Evolutionary conservation across 2,888 invertebrate genomes (phyloP).

Genomic region (Megalurothrips usitatus): DNA sequence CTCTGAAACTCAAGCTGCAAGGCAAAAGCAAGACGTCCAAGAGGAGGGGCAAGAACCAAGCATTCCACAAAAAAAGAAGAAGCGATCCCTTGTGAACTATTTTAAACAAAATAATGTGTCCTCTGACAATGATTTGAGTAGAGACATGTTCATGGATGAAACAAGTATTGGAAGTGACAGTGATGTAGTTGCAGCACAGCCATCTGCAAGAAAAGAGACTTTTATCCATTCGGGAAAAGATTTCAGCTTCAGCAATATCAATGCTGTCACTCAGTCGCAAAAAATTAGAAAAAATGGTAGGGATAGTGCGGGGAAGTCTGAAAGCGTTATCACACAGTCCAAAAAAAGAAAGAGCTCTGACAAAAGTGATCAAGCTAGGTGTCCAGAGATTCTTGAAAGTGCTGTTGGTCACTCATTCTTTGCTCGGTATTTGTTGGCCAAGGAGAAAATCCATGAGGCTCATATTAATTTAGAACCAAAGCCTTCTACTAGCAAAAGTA

Average conservation of each 20-base stretch:
- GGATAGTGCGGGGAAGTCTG: no score
- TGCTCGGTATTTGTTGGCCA: conserved; percentile 14
- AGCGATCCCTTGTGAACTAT: not conserved
- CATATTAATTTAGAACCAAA: conserved; percentile 37
- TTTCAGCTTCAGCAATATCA: no score
- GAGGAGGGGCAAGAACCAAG: conserved; percentile 10
- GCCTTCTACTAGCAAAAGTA: not conserved
- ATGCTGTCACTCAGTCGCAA: no score
- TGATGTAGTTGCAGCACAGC: not conserved
- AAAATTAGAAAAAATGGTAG: no score
- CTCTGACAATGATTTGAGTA: not conserved
- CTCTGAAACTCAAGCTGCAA: not conserved
- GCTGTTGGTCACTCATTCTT: conserved; percentile 31
- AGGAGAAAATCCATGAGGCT: not conserved
- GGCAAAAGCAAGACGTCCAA: not conserved
- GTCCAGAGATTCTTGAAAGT: conserved; percentile 18
- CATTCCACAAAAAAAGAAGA: conserved; percentile 6
- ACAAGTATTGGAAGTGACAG: not conserved
- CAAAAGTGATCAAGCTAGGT: not conserved
- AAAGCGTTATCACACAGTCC: not conserved
- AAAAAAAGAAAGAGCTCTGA: not conserved
- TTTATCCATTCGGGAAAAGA: not conserved
- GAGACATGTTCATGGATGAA: not conserved
- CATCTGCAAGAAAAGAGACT: not conserved
- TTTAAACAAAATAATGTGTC: not conserved